Evolutionary conservation across 2,113 vertebrate species (phyloP).

Genomic region (Dicrurus megarhynchus): DNA sequence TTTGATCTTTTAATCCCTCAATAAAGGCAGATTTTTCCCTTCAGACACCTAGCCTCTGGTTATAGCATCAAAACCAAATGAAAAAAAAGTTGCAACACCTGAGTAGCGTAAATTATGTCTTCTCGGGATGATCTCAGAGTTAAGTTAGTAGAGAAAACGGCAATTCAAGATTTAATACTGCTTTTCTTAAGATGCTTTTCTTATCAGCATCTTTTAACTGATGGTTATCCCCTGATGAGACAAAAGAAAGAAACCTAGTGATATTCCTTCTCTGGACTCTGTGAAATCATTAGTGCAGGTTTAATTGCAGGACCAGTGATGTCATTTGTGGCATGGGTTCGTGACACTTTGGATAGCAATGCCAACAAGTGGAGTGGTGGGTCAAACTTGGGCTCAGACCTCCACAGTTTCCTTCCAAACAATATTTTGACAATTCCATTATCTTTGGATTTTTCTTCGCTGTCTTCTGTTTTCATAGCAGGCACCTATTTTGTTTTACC

Average conservation of each 20-base stretch:
- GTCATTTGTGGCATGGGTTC: rapidly evolving
- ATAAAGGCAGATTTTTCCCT: neutral
- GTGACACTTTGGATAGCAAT: neutral
- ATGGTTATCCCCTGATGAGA: neutral
- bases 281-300: neutral
- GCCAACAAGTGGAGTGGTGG: rapidly evolving
- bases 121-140: neutral
- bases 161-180: neutral
- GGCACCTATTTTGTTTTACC: neutral
- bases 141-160: neutral
- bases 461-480: rapidly evolving
- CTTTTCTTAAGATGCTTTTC: neutral
- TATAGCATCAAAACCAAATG: neutral
- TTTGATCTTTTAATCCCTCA: neutral
- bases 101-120: neutral
- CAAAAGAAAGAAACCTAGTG: neutral
- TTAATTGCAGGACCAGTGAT: neutral
- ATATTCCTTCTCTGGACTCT: neutral
- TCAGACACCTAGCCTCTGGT: neutral
- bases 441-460: neutral
- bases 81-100: neutral
- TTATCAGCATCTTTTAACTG: neutral
- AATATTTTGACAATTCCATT: neutral
- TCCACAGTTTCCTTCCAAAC: neutral
- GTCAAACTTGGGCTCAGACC: neutral